Evolutionary conservation across 2,797 vertebrate species (phyloP), one percentile per base, ranked within the genome.

Genomic region (Hemibagrus guttatus): DNA sequence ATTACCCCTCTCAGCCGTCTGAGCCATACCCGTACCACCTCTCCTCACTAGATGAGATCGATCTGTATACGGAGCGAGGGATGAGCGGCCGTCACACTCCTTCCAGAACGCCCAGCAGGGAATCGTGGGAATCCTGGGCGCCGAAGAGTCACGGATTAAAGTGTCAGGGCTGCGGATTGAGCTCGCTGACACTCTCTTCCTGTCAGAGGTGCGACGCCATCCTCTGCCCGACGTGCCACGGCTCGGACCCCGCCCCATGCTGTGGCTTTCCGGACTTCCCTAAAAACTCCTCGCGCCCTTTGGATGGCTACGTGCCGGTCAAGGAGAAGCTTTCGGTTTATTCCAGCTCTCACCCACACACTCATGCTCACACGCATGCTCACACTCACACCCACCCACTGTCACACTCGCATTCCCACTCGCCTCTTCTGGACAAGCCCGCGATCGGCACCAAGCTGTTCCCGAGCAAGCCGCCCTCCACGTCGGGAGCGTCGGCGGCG

Each of bases 51-150:
- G 96, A 98, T 61, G 98, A 99, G 81, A 96, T 99, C 78, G 98
- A 99, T 93, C 94, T 99, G 72, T 99, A 99, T 91, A 98, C 98
- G 0, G 98, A 98, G 89, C 90, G 95, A 17, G 96, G 95, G 0
- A 90, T 93, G 0, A 93, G 94, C 68, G 94, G 95, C 28, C 92
- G 94, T 79, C 95, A 95, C 91, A 95, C 93, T 2, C 93, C 95
- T 0, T 96, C 95, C 56, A 92, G 95, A 66, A 94, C 95, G 2
- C 93, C 93, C 11, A 95, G 95, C 80, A 92, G 96, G 76, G 96
- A 96, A 12, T 87, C 90, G 9, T 91, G 95, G 90, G 96, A 96
- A 54, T 91, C 92, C 63, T 96, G 96, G 95, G 88, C 93, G 64
- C 93, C 94, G 35, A 96, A 96, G 90, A 92, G 92, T 61, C 95